A percentile compares a stretch with the other conserved stretches of the same genome.
phyloP scores from a whole-genome alignment of 64 coral and sea anemone genomes.

The Platygyra sinensis region DNA sequence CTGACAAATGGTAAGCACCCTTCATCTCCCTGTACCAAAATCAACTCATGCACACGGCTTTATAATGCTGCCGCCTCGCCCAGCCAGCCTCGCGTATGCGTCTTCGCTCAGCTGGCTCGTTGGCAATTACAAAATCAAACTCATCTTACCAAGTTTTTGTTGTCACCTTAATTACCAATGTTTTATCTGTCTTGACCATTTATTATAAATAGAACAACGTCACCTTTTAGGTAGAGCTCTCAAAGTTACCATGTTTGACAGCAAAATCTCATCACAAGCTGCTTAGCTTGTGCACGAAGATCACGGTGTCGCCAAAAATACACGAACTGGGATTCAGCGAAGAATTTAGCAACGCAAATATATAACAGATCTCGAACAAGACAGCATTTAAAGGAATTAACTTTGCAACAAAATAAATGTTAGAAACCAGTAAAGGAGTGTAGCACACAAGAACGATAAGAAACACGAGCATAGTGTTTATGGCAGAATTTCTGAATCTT shows the following conservation, averaged over 20 bases:
- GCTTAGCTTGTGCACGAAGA: background rate
- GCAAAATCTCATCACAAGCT: background rate
- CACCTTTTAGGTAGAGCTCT: no score
- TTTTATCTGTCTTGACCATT: no score
- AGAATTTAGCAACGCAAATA: background rate
- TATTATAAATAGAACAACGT: no score
- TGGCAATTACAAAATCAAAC: no score
- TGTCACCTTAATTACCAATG: no score
- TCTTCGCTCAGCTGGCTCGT: no score
- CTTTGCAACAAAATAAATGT: background rate
- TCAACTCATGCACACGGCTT: no score
- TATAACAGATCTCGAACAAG: background rate
- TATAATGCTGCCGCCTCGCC: no score
- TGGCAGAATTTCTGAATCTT: background rate
- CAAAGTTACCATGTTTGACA: background rate
- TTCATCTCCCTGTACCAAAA: no score
- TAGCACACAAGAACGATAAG: background rate
- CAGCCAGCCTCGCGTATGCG: no score
- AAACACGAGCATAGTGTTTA: background rate
- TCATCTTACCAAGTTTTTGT: no score
- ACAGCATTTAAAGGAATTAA: background rate
- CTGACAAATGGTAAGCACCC: no score
- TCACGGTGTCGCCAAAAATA: slow-evolving; percentile 13
- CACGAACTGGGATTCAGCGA: background rate
- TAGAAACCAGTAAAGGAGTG: background rate